Evolutionary conservation across 2,888 invertebrate species (phyloP), one percentile per base, ranked within the genome.

Genomic region (Muscina levida): DNA sequence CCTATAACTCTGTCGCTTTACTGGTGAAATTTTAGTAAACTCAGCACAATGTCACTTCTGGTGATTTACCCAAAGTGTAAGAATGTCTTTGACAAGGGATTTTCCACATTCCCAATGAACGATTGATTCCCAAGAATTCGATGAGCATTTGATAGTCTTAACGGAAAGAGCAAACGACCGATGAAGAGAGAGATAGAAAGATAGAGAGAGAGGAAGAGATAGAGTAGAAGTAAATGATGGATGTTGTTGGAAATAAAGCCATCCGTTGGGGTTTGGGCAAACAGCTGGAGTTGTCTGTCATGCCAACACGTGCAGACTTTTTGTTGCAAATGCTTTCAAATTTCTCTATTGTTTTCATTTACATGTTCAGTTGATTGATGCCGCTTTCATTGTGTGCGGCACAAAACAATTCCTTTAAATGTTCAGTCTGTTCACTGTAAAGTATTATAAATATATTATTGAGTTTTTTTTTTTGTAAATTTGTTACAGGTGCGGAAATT

Each of bases 111-210:
- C 17, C 11, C 59, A 26, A 10, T 17, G 39, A n/a, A n/a, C 37
- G 15, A 59, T 59, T 59, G 59, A 59, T 59, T 59, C 31, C 17
- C 37, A 31, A 59, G 11, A 15, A 39, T 37, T 59, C 37, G 59
- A 39, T 59, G 39, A 59, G 37, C 17, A 59, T 37, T 59, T 39
- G 19, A 37, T 31, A 59, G 37, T 57, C 19, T 39, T 31, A 31
- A 3, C 31, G 4, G 31, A 3, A n/a, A n/a, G n/a, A 31, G 31
- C 31, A 31, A 31, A 8, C 31, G 31, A 5, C 31, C 8, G 31
- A 31, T 31, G 31, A 5, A 31, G 31, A 5, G n/a, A n/a, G n/a
- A n/a, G n/a, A n/a, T n/a, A n/a, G n/a, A n/a, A n/a, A n/a, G n/a
- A n/a, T n/a, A n/a, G n/a, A n/a, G n/a, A n/a, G n/a, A n/a, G n/a